phyloP scores from a whole-genome alignment of 2,113 vertebrate species.

The Okapia johnstoni region DNA sequence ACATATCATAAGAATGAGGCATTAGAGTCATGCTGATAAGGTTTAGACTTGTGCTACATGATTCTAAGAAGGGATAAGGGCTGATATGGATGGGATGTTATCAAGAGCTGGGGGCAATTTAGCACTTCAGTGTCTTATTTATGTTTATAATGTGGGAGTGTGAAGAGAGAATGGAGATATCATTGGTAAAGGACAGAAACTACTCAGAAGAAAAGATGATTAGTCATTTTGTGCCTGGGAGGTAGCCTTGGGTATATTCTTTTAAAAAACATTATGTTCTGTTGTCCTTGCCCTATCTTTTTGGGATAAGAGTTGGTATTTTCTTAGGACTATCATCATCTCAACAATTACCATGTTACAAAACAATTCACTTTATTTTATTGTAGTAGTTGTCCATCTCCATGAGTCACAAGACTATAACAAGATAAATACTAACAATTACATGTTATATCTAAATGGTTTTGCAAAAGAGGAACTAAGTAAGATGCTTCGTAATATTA shows the following conservation, averaged over 20 bases:
- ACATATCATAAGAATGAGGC: neutral
- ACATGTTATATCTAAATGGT: neutral
- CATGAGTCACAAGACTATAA: constrained; percentile 37
- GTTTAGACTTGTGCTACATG: neutral
- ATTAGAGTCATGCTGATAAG: neutral
- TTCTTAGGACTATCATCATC: neutral
- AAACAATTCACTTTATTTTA: constrained; percentile 39
- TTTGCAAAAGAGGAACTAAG: neutral
- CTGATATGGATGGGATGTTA: neutral
- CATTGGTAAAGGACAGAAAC: neutral
- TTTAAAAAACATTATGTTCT: neutral
- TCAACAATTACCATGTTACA: neutral
- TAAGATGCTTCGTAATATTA: neutral
- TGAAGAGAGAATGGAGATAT: neutral
- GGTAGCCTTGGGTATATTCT: neutral
- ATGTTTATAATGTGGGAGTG: neutral
- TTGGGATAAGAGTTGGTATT: neutral
- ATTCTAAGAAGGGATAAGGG: neutral
- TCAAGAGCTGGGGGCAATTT: neutral
- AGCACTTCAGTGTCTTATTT: neutral
- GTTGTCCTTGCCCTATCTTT: neutral
- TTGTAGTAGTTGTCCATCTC: neutral
- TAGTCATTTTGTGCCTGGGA: neutral
- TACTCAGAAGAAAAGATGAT: neutral
- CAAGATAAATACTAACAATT: fast-evolving